These are phyloP conservation scores for Papilio dardanus DNA, from an alignment of 1,140 invertebrate species.

Conservation along the genomic window DNA sequence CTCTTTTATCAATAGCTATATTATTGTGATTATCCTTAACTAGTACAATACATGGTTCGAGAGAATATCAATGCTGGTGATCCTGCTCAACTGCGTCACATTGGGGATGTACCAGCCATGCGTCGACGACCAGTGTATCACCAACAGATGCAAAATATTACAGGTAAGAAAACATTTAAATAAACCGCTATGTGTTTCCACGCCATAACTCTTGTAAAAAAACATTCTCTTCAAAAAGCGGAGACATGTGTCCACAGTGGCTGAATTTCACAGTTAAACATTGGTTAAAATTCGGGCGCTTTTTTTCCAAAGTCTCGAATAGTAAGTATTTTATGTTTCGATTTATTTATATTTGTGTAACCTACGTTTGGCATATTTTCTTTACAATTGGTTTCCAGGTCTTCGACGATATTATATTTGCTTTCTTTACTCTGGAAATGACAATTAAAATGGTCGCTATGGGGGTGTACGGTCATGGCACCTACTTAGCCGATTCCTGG, in stretches of 20 bases:
- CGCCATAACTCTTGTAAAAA: too few species aligned
- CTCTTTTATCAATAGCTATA: neutral
- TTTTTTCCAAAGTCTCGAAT: too few species aligned
- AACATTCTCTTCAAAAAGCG: too few species aligned
- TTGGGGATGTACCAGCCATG: conserved; percentile 99
- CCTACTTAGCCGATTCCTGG: conserved; percentile 99
- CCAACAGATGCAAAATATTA: conserved; percentile 96
- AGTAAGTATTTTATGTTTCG: too few species aligned
- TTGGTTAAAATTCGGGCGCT: too few species aligned
- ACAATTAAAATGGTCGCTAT: conserved; percentile 99
- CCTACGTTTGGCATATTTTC: neutral
- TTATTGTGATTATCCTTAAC: conserved; percentile 86
- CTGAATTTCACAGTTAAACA: too few species aligned
- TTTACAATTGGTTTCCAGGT: conserved; percentile 84
- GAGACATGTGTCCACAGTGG: too few species aligned
- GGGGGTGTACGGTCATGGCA: conserved; percentile 97
- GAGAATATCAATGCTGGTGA: conserved; percentile 98
- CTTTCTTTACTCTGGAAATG: conserved; percentile 98
- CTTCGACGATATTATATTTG: conserved; percentile 99
- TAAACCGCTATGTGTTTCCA: neutral
- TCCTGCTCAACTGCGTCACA: conserved; percentile 98
- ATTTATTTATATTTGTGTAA: too few species aligned
- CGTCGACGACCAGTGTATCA: conserved; percentile 95
- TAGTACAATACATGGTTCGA: conserved; percentile 96
- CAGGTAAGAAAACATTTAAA: conserved; percentile 85